A percentile compares a stretch with the other conserved stretches of the same genome.
Conservation (phyloP, 2,888 invertebrate genomes). For the Myathropa florea region DNA sequence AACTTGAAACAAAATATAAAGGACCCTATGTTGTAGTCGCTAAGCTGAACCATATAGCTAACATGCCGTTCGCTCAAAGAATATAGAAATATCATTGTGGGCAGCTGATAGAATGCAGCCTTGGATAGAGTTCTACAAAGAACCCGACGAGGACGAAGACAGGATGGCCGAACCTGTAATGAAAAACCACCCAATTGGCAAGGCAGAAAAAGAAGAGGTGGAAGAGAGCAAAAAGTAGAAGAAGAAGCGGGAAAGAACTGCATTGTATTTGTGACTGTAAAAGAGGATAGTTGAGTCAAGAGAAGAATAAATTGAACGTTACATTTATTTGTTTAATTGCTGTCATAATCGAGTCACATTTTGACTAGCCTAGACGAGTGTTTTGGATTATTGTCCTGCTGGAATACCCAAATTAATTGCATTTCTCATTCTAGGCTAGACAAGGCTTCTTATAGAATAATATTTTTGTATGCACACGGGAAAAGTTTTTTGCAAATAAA, state of each 20-base stretch:
- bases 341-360: no score
- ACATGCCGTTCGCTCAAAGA: conserved; percentile 31
- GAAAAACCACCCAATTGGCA: neutral
- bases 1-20: conserved; percentile 13
- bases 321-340: no score
- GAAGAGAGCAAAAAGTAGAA: neutral
- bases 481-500: no score
- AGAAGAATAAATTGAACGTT: no score
- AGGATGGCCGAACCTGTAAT: conserved; percentile 42
- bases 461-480: no score
- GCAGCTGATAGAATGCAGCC: conserved; percentile 16
- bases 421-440: no score
- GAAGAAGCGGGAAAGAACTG: neutral
- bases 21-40: conserved; percentile 20
- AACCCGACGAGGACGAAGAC: conserved; percentile 26
- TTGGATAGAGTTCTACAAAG: conserved; percentile 14
- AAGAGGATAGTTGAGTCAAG: no score
- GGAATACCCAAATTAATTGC: no score
- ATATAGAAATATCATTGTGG: conserved; percentile 18
- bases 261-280: no score
- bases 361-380: no score
- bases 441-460: no score
- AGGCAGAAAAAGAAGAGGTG: neutral
- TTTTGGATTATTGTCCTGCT: no score
- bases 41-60: conserved; percentile 7